Percentiles rank a stretch among this genome's conserved stretches.
Evolutionary conservation across 1,140 invertebrate genomes (phyloP).

Genomic region (Temnothorax nylanderi): DNA sequence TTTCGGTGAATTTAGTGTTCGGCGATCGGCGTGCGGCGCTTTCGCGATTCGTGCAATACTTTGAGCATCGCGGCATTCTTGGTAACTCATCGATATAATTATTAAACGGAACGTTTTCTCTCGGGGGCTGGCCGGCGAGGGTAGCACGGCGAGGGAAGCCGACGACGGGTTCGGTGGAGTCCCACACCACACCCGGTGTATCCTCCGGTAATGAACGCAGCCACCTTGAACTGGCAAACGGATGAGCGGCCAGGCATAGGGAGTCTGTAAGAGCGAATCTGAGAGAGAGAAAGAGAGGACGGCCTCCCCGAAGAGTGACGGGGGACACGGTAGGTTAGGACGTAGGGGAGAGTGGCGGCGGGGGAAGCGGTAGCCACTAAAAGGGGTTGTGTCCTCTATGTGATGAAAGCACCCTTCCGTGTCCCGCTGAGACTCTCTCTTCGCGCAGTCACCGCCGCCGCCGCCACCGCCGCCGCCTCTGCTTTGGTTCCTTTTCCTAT

Average conservation of each 20-base stretch:
- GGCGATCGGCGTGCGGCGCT: not conserved
- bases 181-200: constrained; percentile 70
- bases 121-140: constrained; percentile 5
- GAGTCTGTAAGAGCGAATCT: constrained; percentile 64
- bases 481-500: constrained; percentile 79
- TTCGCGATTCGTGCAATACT: not conserved
- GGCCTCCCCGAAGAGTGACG: constrained; percentile 1
- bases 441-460: constrained; percentile 45
- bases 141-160: constrained; percentile 6
- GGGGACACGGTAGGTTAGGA: constrained; percentile 47
- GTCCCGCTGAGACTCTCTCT: constrained; percentile 71
- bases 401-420: constrained; percentile 82
- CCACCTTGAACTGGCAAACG: constrained; percentile 85
- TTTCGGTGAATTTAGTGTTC: not conserved
- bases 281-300: constrained; percentile 55
- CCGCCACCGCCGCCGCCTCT: constrained; percentile 52
- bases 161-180: constrained; percentile 51
- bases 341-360: constrained; percentile 23
- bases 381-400: constrained; percentile 80
- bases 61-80: not conserved
- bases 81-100: constrained; percentile 53
- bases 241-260: constrained; percentile 80
- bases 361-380: constrained; percentile 78
- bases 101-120: constrained; percentile 41
- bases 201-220: constrained; percentile 83